phyloP scores from a whole-genome alignment of 2,113 vertebrate genomes.

The Nicator chloris region DNA sequence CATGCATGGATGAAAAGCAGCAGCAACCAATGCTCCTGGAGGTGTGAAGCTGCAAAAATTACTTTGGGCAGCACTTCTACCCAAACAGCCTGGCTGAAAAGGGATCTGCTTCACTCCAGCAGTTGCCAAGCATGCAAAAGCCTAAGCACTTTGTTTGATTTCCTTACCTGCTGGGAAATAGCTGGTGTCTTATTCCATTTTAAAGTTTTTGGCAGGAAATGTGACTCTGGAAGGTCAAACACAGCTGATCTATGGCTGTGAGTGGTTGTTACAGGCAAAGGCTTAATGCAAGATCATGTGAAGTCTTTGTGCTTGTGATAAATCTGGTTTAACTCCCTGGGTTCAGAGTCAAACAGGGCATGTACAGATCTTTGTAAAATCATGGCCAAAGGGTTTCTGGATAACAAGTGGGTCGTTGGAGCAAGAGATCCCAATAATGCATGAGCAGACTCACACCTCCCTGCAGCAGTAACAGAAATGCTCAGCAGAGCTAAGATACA shows the following conservation, averaged over 20 bases:
- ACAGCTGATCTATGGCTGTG: neutral
- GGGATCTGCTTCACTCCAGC: neutral
- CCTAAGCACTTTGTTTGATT: neutral
- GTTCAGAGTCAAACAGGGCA: neutral
- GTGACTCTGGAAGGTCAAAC: slow-evolving; percentile 14
- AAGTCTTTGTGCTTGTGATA: neutral
- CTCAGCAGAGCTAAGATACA: neutral
- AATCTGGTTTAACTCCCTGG: neutral
- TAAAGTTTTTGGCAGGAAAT: slow-evolving; percentile 19
- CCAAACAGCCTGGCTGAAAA: neutral
- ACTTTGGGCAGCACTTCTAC: neutral
- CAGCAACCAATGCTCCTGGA: neutral
- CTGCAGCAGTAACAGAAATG: neutral
- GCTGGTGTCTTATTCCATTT: neutral
- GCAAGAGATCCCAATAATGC: neutral
- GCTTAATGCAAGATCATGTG: neutral
- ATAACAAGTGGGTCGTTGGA: neutral
- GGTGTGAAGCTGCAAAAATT: neutral
- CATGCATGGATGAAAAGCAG: neutral
- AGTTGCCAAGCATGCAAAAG: neutral
- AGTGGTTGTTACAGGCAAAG: neutral
- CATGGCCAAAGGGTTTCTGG: neutral
- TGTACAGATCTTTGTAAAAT: neutral
- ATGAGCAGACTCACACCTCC: neutral
- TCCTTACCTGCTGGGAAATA: slow-evolving; percentile 35